Base-by-base conservation (phyloP, 2,113 vertebrate species). In the crab-eating macaque (Macaca fascicularis) region DNA sequence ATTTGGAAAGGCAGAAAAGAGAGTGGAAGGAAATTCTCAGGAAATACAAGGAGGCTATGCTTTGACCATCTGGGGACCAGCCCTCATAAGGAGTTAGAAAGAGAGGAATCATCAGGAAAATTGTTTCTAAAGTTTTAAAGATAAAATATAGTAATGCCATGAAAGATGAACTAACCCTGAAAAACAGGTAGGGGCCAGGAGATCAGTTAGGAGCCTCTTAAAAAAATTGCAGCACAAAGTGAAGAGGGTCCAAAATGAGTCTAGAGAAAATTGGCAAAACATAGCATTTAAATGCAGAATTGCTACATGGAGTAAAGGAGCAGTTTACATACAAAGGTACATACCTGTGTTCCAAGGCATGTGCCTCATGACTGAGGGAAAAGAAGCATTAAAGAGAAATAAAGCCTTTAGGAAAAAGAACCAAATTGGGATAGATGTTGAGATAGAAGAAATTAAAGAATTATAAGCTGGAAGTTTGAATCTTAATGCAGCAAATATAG, bases 221-320 rank as follows among this genome's bases (percentile, higher is more conserved):
- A 0, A 61, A 74, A 89, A 91, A 93, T 35, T n/a, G 55, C 16
- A 50, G 14, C 43, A 75, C 43, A 79, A 74, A 78, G 14, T 55
- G 4, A 96, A 93, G 6, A 50, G 85, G 23, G 20, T 91, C 5
- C 19, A 87, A 89, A 96, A 83, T 64, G n/a, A 93, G 9, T 52
- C 32, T 70, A 90, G 13, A 90, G 27, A 96, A 95, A 89, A 91
- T 8, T 76, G 43, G 30, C 11, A 94, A 93, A 89, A 32, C 9
- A n/a, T 25, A 6, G 7, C 12, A 43, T 91, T 45, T 74, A 93
- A 91, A 69, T 89, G 20, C 11, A 83, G 74, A 70, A 50, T 17
- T 92, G 11, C 52, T 78, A 22, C 30, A 69, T 10, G 79, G 6
- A 13, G 3, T 30, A 85, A 74, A 80, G 69, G 9, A 70, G 35